These are phyloP conservation scores for Acrobasis suavella DNA, from an alignment of 2,888 invertebrate genomes.

Conservation along the genomic window DNA sequence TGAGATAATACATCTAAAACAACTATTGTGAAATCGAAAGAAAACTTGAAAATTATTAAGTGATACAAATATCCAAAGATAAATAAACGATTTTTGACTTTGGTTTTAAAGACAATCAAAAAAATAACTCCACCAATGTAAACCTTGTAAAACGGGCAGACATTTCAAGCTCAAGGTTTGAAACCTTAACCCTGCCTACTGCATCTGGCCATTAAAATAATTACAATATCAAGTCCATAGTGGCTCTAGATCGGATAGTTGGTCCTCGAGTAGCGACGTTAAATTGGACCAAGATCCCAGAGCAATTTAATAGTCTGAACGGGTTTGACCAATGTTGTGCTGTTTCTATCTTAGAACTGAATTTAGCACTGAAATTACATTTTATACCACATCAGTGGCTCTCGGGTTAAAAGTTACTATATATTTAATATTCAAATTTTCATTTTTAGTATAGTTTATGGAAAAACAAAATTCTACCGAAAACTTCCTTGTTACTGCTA, in stretches of 20 bases:
- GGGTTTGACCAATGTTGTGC: not conserved
- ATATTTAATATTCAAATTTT: no score
- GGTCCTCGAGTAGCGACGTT: not conserved
- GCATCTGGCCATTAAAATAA: conserved; percentile 41
- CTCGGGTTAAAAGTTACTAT: no score
- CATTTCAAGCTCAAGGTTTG: conserved; percentile 75
- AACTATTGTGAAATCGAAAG: no score
- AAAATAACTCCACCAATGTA: conserved; percentile 2
- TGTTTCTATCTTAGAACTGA: not conserved
- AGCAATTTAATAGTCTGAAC: not conserved
- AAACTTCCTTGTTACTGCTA: no score
- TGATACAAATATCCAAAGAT: no score
- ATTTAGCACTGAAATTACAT: no score
- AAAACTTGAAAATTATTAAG: no score
- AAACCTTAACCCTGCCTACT: conserved; percentile 60
- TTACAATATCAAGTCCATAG: conserved; percentile 30
- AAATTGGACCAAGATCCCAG: not conserved
- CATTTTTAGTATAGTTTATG: no score
- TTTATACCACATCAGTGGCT: no score
- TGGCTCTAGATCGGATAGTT: not conserved
- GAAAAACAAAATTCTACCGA: no score
- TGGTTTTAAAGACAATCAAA: not conserved
- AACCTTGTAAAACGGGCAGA: conserved; percentile 39
- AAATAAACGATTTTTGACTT: no score
- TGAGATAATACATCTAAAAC: no score